Evolutionary conservation across 1,140 invertebrate genomes (phyloP).

Genomic region (Myzus persicae): DNA sequence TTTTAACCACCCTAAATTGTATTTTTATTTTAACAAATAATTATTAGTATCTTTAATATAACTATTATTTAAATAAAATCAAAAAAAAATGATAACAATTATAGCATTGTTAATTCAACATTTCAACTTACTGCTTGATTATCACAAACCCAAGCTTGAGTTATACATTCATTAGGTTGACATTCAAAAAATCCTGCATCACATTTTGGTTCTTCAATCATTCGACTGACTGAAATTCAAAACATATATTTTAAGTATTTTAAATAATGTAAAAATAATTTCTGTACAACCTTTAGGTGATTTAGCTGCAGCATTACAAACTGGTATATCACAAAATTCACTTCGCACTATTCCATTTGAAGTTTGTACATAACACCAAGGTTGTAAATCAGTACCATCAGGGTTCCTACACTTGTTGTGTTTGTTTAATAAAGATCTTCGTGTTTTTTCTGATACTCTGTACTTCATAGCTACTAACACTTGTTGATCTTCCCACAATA

Average conservation of each 20-base stretch:
- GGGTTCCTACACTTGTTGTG: slow-evolving; percentile 71
- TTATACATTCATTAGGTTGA: slow-evolving; percentile 67
- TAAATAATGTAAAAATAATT: slow-evolving; percentile 15
- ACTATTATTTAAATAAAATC: background rate
- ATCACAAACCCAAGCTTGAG: slow-evolving; percentile 68
- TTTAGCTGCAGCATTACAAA: slow-evolving; percentile 63
- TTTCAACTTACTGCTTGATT: slow-evolving; percentile 66
- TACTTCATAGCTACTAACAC: slow-evolving; percentile 64
- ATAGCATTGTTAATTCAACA: slow-evolving; percentile 25
- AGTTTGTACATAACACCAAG: slow-evolving; percentile 68
- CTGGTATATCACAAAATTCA: slow-evolving; percentile 70
- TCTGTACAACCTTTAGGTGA: slow-evolving; percentile 51
- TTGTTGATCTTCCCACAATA: slow-evolving; percentile 66
- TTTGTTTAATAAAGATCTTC: slow-evolving; percentile 64
- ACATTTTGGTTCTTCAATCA: slow-evolving; percentile 61
- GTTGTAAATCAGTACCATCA: slow-evolving; percentile 66
- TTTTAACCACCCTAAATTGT: no score
- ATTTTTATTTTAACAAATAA: background rate
- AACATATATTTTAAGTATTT: background rate
- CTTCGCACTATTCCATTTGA: slow-evolving; percentile 62
- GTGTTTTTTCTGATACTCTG: slow-evolving; percentile 62
- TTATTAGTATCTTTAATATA: background rate
- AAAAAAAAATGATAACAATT: no score
- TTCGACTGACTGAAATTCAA: slow-evolving; percentile 22
- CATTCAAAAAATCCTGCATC: slow-evolving; percentile 67